These are phyloP conservation scores for Venusia cambrica DNA, from an alignment of 2,888 invertebrate genomes.

Conservation along the genomic window DNA sequence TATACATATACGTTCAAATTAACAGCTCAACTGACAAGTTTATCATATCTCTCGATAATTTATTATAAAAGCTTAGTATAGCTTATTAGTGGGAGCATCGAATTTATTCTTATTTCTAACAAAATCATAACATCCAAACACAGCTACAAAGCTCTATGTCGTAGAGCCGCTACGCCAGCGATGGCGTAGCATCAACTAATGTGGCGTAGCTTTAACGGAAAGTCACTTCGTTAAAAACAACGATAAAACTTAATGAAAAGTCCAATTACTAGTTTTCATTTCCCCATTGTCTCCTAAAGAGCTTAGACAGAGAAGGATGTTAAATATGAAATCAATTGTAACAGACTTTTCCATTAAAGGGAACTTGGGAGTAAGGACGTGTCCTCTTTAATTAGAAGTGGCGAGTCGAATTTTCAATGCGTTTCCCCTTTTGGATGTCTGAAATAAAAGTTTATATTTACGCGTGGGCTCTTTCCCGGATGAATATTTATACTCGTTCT, in stretches of 20 bases:
- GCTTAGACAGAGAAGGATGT: slow-evolving; percentile 40
- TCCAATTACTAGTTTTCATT: slow-evolving; percentile 24
- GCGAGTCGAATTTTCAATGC: slow-evolving; percentile 76
- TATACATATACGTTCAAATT: too few species aligned
- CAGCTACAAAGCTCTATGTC: slow-evolving; percentile 20
- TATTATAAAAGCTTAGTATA: too few species aligned
- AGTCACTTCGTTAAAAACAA: slow-evolving; percentile 23
- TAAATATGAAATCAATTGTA: slow-evolving; percentile 73
- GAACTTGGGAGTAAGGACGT: slow-evolving; percentile 58
- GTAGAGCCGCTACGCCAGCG: slow-evolving; percentile 23
- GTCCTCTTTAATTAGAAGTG: slow-evolving; percentile 75
- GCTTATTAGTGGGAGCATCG: too few species aligned
- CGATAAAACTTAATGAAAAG: slow-evolving; percentile 22
- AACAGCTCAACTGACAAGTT: too few species aligned
- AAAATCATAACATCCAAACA: too few species aligned
- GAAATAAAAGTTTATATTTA: slow-evolving; percentile 79
- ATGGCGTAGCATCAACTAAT: slow-evolving; percentile 4
- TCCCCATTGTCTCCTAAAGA: slow-evolving; percentile 27
- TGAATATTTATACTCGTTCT: slow-evolving; percentile 76
- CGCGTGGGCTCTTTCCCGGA: slow-evolving; percentile 61
- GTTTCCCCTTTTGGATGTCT: slow-evolving; percentile 60
- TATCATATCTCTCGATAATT: too few species aligned
- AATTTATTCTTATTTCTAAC: too few species aligned
- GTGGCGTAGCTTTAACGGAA: slow-evolving; percentile 12
- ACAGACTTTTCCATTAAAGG: slow-evolving; percentile 69